phyloP scores from a whole-genome alignment of 2,113 vertebrate genomes.

The Lasiurus borealis region DNA sequence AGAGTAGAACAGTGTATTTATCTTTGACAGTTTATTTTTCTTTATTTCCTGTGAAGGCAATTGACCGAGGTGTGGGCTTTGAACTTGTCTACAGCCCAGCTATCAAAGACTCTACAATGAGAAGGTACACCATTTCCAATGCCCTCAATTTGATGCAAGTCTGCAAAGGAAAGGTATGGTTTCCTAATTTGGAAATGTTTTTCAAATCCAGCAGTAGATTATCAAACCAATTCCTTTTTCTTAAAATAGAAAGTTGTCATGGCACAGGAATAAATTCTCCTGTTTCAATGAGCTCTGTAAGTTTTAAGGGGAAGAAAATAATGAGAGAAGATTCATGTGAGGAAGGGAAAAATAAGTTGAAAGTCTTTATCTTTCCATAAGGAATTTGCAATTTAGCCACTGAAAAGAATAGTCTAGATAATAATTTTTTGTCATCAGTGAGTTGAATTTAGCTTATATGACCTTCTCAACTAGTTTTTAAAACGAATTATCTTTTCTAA shows the following conservation, averaged over 20 bases:
- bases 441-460: constrained; percentile 50
- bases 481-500: constrained; percentile 44
- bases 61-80: constrained; percentile 94
- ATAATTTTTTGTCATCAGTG: constrained; percentile 24
- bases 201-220: not conserved
- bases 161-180: constrained; percentile 95
- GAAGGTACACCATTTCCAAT: constrained; percentile 96
- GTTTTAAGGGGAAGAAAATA: constrained; percentile 38
- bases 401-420: constrained; percentile 51
- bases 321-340: not conserved
- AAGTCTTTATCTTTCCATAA: constrained; percentile 56
- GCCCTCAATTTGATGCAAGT: constrained; percentile 91
- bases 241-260: constrained; percentile 34
- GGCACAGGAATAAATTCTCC: not conserved
- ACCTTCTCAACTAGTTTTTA: constrained; percentile 54
- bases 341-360: not conserved
- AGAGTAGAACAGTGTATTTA: constrained; percentile 59
- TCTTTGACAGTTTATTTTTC: constrained; percentile 76
- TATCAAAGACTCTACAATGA: constrained; percentile 95
- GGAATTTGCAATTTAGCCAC: constrained; percentile 37
- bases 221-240: not conserved
- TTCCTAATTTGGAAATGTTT: not conserved
- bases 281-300: not conserved
- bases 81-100: constrained; percentile 94
- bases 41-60: constrained; percentile 89